Percentiles rank a stretch among this genome's conserved stretches.
These are phyloP conservation scores for Metopia argyrocephala DNA, from an alignment of 2,888 invertebrate species.

Conservation along the genomic window DNA sequence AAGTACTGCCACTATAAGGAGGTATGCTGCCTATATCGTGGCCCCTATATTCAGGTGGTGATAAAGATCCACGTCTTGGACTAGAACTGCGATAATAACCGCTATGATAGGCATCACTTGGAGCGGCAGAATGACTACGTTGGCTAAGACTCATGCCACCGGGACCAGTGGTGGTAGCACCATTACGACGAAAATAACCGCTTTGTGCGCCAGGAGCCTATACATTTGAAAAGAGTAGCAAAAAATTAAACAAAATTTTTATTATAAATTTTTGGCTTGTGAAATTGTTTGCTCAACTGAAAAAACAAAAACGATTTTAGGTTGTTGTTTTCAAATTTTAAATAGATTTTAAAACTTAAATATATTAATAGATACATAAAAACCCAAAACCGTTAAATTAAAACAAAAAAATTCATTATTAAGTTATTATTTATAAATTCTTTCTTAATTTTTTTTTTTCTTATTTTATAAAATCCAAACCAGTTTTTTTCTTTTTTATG, in stretches of 20 bases:
- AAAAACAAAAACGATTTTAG: background rate
- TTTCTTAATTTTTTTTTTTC: background rate
- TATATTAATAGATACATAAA: background rate
- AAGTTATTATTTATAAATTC: too few relatives aligned
- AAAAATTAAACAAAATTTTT: background rate
- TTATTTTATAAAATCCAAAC: background rate
- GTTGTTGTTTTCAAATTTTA: too few relatives aligned
- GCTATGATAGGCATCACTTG: constrained; percentile 79
- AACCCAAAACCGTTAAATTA: background rate
- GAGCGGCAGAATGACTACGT: constrained; percentile 92
- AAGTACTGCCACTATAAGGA: constrained; percentile 54
- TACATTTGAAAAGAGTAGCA: background rate
- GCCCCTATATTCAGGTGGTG: constrained; percentile 78
- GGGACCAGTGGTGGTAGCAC: constrained; percentile 76
- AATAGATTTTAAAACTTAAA: background rate
- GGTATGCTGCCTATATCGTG: constrained; percentile 61
- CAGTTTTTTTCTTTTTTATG: too few relatives aligned
- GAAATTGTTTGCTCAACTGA: background rate
- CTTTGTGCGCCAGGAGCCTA: constrained; percentile 65
- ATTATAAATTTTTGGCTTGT: background rate
- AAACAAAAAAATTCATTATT: background rate
- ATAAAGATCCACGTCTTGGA: constrained; percentile 82
- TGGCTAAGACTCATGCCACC: constrained; percentile 80
- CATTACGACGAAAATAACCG: constrained; percentile 78
- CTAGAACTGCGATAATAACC: constrained; percentile 84